A percentile compares a stretch with the other conserved stretches of the same genome.
These are phyloP conservation scores for Ammodytes dubius DNA, from an alignment of 2,113 vertebrate species.

Conservation along the genomic window DNA sequence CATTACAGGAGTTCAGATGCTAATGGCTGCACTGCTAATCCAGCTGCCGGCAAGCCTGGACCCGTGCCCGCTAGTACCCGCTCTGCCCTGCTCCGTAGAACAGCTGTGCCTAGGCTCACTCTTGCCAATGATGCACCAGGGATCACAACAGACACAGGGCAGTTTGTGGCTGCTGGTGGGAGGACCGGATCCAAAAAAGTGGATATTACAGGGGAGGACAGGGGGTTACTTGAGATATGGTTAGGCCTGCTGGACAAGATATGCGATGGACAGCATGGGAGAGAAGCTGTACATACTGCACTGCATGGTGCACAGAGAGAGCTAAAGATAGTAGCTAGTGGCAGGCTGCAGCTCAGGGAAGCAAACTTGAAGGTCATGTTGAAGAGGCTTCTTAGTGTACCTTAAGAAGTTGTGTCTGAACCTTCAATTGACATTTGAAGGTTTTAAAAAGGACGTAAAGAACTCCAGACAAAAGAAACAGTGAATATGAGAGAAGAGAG, in stretches of 20 bases:
- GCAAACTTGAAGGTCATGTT: conserved; percentile 10
- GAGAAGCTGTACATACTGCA: neutral
- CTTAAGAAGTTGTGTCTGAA: neutral
- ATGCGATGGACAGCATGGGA: neutral
- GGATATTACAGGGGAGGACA: conserved; percentile 32
- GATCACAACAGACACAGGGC: conserved; percentile 30
- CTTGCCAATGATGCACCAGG: conserved; percentile 61
- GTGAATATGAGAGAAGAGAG: too few species aligned
- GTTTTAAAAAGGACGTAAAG: neutral
- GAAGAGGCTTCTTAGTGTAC: neutral
- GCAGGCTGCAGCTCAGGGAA: conserved; percentile 1
- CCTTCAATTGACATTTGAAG: neutral
- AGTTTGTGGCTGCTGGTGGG: conserved; percentile 10
- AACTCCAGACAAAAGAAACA: too few species aligned
- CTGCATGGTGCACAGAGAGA: neutral
- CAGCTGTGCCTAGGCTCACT: conserved; percentile 72
- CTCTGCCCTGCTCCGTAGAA: conserved; percentile 50
- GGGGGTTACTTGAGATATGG: conserved; percentile 8
- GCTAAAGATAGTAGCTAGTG: conserved; percentile 3
- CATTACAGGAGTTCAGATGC: conserved; percentile 82
- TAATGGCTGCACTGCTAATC: conserved; percentile 80
- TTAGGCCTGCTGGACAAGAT: conserved; percentile 10
- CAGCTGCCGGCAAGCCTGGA: conserved; percentile 78
- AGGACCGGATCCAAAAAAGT: conserved; percentile 37
- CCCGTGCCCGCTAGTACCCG: conserved; percentile 50